phyloP scores from a whole-genome alignment of 2,888 invertebrate species.

The Argyresthia albistria region DNA sequence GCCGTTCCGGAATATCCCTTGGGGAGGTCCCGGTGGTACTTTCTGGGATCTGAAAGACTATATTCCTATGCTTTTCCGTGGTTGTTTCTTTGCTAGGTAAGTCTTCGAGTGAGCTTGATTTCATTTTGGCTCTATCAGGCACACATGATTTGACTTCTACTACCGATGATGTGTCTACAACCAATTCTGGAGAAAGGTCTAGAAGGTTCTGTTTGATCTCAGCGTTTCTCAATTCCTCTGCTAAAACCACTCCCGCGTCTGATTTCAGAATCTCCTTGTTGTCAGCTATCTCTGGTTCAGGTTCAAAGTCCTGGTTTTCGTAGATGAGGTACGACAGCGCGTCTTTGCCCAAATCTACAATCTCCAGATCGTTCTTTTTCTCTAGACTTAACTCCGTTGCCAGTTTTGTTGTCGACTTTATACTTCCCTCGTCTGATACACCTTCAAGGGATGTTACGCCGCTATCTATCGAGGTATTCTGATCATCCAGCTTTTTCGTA shows the following conservation, averaged over 20 bases:
- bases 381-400: constrained; percentile 9
- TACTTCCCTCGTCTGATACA: not conserved
- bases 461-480: constrained; percentile 15
- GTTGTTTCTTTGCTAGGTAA: constrained; percentile 4
- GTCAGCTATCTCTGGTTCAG: constrained; percentile 15
- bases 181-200: constrained; percentile 55
- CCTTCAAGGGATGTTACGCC: constrained; percentile 13
- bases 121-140: constrained; percentile 45
- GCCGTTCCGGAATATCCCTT: constrained; percentile 50
- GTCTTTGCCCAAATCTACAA: constrained; percentile 53
- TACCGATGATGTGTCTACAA: constrained; percentile 48
- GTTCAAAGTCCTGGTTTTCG: constrained; percentile 38
- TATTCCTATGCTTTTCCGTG: constrained; percentile 41
- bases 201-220: constrained; percentile 39
- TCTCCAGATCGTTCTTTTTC: constrained; percentile 21
- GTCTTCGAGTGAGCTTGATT: constrained; percentile 52
- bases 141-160: constrained; percentile 21
- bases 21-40: constrained; percentile 33
- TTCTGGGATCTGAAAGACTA: constrained; percentile 56
- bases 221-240: constrained; percentile 50
- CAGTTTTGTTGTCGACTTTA: not conserved
- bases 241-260: constrained; percentile 30
- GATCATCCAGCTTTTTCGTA: constrained; percentile 13
- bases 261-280: constrained; percentile 13
- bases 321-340: constrained; percentile 52